Conservation (phyloP, 2,888 invertebrate genomes). For the Lumbricus terrestris region DNA sequence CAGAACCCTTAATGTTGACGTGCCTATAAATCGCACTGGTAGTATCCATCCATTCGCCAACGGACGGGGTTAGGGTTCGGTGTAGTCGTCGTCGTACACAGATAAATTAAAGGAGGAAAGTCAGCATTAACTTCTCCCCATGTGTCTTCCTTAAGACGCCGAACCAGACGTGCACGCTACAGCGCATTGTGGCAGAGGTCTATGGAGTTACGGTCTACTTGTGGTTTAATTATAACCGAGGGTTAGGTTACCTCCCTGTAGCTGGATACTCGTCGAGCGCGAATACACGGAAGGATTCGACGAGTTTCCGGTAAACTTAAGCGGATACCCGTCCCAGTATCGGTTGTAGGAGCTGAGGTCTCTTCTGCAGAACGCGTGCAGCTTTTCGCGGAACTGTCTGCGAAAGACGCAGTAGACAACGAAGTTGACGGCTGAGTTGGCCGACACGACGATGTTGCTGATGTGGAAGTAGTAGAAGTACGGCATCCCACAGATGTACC, state of each 20-base stretch:
- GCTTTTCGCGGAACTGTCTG: slow-evolving; percentile 39
- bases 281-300: slow-evolving; percentile 12
- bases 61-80: background rate
- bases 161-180: background rate
- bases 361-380: slow-evolving; percentile 35
- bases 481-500: slow-evolving; percentile 37
- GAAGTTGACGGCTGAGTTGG: slow-evolving; percentile 42
- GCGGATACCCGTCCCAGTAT: slow-evolving; percentile 13
- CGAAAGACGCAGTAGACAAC: slow-evolving; percentile 42
- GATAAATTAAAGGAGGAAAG: background rate
- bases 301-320: slow-evolving; percentile 13
- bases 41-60: background rate
- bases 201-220: too few relatives aligned
- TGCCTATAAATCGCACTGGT: too few relatives aligned
- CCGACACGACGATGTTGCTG: slow-evolving; percentile 39
- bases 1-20: too few relatives aligned
- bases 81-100: too few relatives aligned
- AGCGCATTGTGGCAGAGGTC: too few relatives aligned
- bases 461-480: slow-evolving; percentile 42
- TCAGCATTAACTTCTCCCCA: background rate
- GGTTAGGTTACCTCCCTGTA: slow-evolving; percentile 12
- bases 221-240: background rate
- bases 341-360: background rate
- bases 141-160: background rate
- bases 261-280: slow-evolving; percentile 22